Evolutionary conservation across 35 echinoderm and acorn worm genomes (phyloP), one percentile per base, ranked within the genome.

Genomic region (Stichopus chloronotus): DNA sequence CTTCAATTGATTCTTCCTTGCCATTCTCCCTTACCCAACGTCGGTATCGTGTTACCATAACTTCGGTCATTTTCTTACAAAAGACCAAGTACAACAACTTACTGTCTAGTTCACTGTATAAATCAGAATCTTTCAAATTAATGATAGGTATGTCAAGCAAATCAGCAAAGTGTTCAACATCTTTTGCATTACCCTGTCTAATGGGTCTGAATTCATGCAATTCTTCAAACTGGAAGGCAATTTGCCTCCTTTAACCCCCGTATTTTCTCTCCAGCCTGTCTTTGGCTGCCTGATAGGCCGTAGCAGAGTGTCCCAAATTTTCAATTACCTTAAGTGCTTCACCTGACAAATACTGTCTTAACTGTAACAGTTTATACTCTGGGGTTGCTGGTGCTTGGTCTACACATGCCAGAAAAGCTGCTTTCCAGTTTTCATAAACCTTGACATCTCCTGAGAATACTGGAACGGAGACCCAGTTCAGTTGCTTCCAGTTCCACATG

Each of bases 401-500:
- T 7, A 60, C 12, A 60, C 12, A 60, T 7, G 12, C 58, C 12
- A 60, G 12, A 60, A 7, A 60, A 60, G 91, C 91, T 20, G 91
- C 91, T 9, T 84, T 84, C 91, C 91, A 92, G 63, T 79, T 92
- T 84, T n/a, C 91, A 7, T 83, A 92, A 4, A 79, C 20, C 59
- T 83, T 61, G 6, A 82, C 59, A 54, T 83, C 78, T 8, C 91
- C 91, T 20, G 23, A 11, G 22, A 92, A 92, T 11, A 92, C n/a
- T 9, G 91, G 91, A 58, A 83, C 83, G 7, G 91, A 81, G 5
- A 92, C 91, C 63, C 78, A 58, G 82, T 92, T 61, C 24, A 92
- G 56, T 58, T 92, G 91, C 53, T 92, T 92, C 91, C 91, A 92
- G n/a, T n/a, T n/a, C n/a, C n/a, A n/a, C 72, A 92, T 77, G 9